These are phyloP conservation scores for Osmoderma eremita DNA, from an alignment of 2,888 invertebrate species.

Conservation along the genomic window DNA sequence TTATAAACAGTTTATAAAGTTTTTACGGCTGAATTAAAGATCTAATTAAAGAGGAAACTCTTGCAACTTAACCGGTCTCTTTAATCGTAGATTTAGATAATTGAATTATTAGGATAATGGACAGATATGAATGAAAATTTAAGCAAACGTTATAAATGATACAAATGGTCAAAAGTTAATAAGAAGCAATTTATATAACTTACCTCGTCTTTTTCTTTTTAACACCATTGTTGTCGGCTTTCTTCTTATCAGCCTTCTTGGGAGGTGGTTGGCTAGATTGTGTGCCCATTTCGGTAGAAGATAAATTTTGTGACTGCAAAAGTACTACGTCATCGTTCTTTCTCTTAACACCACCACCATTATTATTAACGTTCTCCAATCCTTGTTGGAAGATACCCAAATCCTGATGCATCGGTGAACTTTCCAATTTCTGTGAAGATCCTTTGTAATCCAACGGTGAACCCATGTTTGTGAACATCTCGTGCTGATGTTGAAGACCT, in stretches of 20 bases:
- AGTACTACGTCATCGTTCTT: constrained; percentile 61
- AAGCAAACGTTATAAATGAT: not conserved
- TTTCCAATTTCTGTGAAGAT: constrained; percentile 61
- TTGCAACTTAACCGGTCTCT: too few relatives aligned
- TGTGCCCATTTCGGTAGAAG: constrained; percentile 59
- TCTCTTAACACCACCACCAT: constrained; percentile 57
- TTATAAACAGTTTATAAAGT: too few relatives aligned
- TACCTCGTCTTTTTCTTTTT: constrained; percentile 95
- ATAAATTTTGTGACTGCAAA: constrained; percentile 64
- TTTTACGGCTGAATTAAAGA: too few relatives aligned
- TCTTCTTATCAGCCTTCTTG: constrained; percentile 79
- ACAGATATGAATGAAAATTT: too few relatives aligned
- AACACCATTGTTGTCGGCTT: constrained; percentile 84
- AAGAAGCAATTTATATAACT: constrained; percentile 44
- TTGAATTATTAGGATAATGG: too few relatives aligned
- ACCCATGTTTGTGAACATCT: constrained; percentile 63
- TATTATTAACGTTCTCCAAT: constrained; percentile 54
- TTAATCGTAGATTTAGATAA: too few relatives aligned
- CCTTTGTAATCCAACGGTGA: constrained; percentile 64
- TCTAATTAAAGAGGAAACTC: too few relatives aligned
- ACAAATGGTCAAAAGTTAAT: not conserved
- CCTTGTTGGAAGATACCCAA: constrained; percentile 53
- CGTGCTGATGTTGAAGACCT: constrained; percentile 67
- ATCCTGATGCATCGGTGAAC: constrained; percentile 65
- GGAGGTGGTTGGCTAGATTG: constrained; percentile 57